Conservation (phyloP, 2,113 vertebrate genomes). For the Pelmatolapia mariae region DNA sequence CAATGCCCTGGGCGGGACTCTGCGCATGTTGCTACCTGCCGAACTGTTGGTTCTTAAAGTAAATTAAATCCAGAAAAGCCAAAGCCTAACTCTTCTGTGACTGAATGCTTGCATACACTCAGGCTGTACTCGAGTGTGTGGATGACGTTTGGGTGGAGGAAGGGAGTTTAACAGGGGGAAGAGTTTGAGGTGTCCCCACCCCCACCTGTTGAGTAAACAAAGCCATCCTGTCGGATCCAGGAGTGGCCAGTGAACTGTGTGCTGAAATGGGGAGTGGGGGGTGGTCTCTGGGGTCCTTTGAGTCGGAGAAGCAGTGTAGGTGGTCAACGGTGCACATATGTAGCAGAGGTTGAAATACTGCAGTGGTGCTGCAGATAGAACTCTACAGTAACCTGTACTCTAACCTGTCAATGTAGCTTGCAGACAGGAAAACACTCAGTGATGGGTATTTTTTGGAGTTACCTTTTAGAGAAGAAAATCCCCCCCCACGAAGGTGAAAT, state of each 20-base stretch:
- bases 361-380: neutral
- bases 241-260: constrained; percentile 31
- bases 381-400: neutral
- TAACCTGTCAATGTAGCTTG: neutral
- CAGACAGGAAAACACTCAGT: neutral
- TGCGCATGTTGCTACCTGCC: constrained; percentile 63
- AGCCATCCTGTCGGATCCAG: constrained; percentile 34
- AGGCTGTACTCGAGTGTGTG: neutral
- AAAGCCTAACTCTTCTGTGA: neutral
- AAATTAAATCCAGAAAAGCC: constrained; percentile 36
- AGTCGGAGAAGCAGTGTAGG: neutral
- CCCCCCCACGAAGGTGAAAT: neutral
- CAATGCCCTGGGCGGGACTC: constrained; percentile 55
- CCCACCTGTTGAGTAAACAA: constrained; percentile 58
- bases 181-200: constrained; percentile 37
- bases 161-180: neutral
- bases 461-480: constrained; percentile 3
- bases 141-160: neutral
- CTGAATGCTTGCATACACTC: neutral
- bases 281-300: neutral
- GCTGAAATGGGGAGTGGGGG: neutral
- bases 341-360: neutral
- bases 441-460: neutral
- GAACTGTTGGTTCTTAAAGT: constrained; percentile 46
- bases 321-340: neutral